A percentile compares a stretch with the other conserved stretches of the same genome.
Evolutionary conservation across 1,140 invertebrate genomes (phyloP).

Genomic region (Berghia stephanieae): DNA sequence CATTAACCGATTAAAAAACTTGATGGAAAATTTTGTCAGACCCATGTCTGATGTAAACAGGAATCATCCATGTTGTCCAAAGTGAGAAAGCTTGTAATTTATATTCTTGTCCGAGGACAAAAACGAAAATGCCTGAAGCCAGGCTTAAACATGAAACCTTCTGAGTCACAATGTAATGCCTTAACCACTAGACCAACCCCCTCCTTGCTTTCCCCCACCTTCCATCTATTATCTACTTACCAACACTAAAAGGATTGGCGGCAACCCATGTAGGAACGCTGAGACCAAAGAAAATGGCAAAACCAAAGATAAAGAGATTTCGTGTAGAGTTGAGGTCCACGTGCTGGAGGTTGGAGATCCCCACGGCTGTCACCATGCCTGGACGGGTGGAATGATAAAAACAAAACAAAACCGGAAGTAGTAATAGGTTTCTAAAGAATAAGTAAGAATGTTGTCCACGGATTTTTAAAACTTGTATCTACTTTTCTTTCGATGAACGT

Average conservation of each 20-base stretch:
- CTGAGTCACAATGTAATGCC: background rate
- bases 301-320: constrained; percentile 87
- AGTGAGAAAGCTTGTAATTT: too few relatives aligned
- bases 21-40: too few relatives aligned
- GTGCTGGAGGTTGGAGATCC: constrained; percentile 82
- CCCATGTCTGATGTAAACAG: too few relatives aligned
- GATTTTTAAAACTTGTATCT: too few relatives aligned
- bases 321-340: constrained; percentile 81
- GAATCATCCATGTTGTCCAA: background rate
- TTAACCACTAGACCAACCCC: background rate
- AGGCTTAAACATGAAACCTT: background rate
- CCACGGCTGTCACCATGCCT: constrained; percentile 56
- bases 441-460: too few relatives aligned
- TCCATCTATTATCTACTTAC: constrained; percentile 36
- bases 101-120: background rate
- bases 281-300: constrained; percentile 85
- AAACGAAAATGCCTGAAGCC: too few relatives aligned
- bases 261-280: constrained; percentile 77
- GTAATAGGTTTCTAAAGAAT: too few relatives aligned
- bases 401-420: too few relatives aligned
- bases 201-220: background rate
- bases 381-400: background rate
- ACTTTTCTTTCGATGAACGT: too few relatives aligned
- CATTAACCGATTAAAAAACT: too few relatives aligned
- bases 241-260: constrained; percentile 19